A percentile compares a stretch with the other conserved stretches of the same genome.
Conservation (phyloP, 1,140 invertebrate species). For the Ericerus pela region DNA sequence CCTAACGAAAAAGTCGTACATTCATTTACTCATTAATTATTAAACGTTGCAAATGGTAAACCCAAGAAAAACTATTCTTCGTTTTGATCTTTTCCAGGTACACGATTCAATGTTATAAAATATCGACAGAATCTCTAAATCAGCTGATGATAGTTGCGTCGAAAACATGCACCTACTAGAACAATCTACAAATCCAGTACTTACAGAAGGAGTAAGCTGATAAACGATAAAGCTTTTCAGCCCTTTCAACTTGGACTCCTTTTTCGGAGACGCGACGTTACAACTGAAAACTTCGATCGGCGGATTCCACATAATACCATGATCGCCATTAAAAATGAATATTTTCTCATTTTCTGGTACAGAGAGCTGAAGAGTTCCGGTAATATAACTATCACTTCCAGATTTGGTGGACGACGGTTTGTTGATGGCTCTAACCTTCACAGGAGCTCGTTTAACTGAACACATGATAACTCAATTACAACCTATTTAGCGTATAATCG, state of each 20-base stretch:
- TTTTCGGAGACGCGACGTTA: slow-evolving; percentile 83
- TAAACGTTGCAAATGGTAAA: no score
- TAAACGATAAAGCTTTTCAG: slow-evolving; percentile 96
- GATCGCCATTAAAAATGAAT: slow-evolving; percentile 49
- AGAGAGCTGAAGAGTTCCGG: slow-evolving; percentile 48
- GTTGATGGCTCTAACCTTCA: slow-evolving; percentile 37
- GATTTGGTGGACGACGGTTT: slow-evolving; percentile 79
- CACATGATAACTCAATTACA: neutral
- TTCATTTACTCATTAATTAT: no score
- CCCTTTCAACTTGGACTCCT: slow-evolving; percentile 91
- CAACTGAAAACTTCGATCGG: slow-evolving; percentile 60
- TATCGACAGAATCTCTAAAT: neutral
- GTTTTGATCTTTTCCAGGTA: no score
- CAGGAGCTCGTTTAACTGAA: slow-evolving; percentile 9
- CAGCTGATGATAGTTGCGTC: neutral
- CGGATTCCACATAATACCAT: slow-evolving; percentile 54
- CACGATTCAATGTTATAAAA: no score
- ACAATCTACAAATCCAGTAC: slow-evolving; percentile 20
- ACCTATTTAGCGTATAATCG: neutral
- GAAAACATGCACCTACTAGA: neutral
- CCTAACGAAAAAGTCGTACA: no score
- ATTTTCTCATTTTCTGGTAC: slow-evolving; percentile 60
- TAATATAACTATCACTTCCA: slow-evolving; percentile 79
- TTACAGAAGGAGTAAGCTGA: slow-evolving; percentile 77
- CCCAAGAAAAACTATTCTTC: no score